Evolutionary conservation across 2,888 invertebrate species (phyloP), one percentile per base, ranked within the genome.

Genomic region (Eilema sororculum): DNA sequence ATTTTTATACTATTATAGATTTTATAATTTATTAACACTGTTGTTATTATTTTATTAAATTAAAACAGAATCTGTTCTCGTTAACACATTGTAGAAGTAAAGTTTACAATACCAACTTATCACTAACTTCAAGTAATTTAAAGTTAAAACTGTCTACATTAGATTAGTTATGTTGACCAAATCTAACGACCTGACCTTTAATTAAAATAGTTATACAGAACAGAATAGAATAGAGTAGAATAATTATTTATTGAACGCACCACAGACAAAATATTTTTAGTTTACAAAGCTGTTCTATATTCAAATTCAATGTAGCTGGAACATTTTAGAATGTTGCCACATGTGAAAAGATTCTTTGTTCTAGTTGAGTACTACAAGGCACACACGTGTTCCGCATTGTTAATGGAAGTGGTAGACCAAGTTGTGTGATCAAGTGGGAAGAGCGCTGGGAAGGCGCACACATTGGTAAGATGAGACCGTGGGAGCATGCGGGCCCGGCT

Each of bases 301-400:
- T 25, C 41, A 25, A 24, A 63, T 58, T 33, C 24, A 37, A 41
- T 37, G 24, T 58, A 25, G 37, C 20, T 25, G 20, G 12, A 12
- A 12, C 20, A 37, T 66, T 37, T 65, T 37, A 65, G 22, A 62
- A 33, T 68, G 65, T 73, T 68, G 41, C 66, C 64, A 71, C 70
- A 68, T 67, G 68, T 64, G 70, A 72, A 71, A 63, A 62, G 70
- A 69, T 69, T 71, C 81, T 72, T 78, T 78, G 78, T 84, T 78
- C 73, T 71, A 74, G 59, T 76, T 78, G 61, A 37, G 22, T 70
- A 60, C 62, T 75, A 74, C 76, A 76, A 81, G 82, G 81, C 80
- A 84, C 84, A 89, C 93, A 93, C 93, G 92, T 93, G 93, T 90
- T 89, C 83, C 82, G 88, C 86, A 89, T 91, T 87, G 87, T 87